Evolutionary conservation across 2,797 vertebrate genomes (phyloP).

Genomic region (Sandelia bainsii): DNA sequence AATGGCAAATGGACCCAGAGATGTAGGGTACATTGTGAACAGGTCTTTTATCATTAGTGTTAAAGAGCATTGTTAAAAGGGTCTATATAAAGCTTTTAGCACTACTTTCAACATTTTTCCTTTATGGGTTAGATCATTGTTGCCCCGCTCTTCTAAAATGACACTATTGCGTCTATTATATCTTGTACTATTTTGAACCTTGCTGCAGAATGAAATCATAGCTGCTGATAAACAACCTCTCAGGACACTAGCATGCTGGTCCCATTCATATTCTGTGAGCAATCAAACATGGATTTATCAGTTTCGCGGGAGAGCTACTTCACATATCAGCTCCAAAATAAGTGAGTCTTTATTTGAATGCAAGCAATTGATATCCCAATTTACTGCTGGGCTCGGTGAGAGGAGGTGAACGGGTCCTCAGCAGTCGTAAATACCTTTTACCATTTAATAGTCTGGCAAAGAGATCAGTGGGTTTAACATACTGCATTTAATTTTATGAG

Average conservation of each 20-base stretch:
- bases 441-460: slow-evolving; percentile 18
- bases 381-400: background rate
- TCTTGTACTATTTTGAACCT: slow-evolving; percentile 41
- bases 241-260: slow-evolving; percentile 23
- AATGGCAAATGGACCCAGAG: background rate
- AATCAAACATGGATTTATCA: slow-evolving; percentile 40
- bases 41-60: slow-evolving; percentile 27
- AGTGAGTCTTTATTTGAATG: slow-evolving; percentile 30
- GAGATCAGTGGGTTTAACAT: slow-evolving; percentile 19
- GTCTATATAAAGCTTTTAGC: slow-evolving; percentile 42
- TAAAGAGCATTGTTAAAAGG: slow-evolving; percentile 35
- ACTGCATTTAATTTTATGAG: slow-evolving; percentile 41
- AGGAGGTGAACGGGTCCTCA: slow-evolving; percentile 32
- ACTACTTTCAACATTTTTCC: slow-evolving; percentile 4
- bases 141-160: slow-evolving; percentile 34
- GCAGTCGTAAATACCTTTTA: slow-evolving; percentile 28
- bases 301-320: slow-evolving; percentile 13
- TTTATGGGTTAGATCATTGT: slow-evolving; percentile 15
- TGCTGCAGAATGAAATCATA: slow-evolving; percentile 36
- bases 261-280: slow-evolving; percentile 38
- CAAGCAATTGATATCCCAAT: slow-evolving; percentile 21
- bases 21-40: slow-evolving; percentile 10
- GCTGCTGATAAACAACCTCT: slow-evolving; percentile 44
- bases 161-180: slow-evolving; percentile 38
- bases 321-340: slow-evolving; percentile 24